Evolutionary conservation across 1,140 invertebrate genomes (phyloP).

Genomic region (Stenopsyche tienmushanensis): DNA sequence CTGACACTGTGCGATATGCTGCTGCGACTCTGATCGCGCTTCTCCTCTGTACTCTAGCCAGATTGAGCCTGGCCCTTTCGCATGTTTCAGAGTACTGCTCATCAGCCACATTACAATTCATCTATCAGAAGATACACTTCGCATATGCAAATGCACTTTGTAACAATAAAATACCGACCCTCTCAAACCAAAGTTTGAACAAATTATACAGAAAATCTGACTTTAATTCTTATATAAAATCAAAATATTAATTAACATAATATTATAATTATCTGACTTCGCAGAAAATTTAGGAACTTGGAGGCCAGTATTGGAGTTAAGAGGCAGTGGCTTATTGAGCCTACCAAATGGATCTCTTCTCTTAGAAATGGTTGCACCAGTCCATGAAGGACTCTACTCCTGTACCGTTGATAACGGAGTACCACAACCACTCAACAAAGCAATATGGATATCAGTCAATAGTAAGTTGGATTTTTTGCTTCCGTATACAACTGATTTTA

Average conservation of each 20-base stretch:
- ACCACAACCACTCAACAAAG: constrained; percentile 75
- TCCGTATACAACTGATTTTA: neutral
- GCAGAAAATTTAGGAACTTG: constrained; percentile 52
- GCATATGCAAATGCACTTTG: no score
- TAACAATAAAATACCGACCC: no score
- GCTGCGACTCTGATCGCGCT: no score
- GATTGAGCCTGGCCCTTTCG: no score
- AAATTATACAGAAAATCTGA: no score
- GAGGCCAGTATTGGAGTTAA: constrained; percentile 59
- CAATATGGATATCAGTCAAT: constrained; percentile 76
- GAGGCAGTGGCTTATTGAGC: constrained; percentile 59
- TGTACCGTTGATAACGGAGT: constrained; percentile 86
- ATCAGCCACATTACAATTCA: no score
- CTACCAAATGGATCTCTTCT: constrained; percentile 67
- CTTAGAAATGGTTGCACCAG: constrained; percentile 67
- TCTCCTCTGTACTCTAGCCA: no score
- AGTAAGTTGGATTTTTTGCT: constrained; percentile 56
- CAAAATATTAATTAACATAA: neutral
- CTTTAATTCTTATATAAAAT: neutral
- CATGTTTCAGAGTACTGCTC: no score
- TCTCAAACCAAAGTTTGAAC: no score
- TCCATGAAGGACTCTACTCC: constrained; percentile 80
- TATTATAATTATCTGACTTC: neutral
- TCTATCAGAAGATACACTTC: no score
- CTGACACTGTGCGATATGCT: no score